Evolutionary conservation across 2,113 vertebrate genomes (phyloP), one percentile per base, ranked within the genome.

Genomic region (Calyptomena viridis): DNA sequence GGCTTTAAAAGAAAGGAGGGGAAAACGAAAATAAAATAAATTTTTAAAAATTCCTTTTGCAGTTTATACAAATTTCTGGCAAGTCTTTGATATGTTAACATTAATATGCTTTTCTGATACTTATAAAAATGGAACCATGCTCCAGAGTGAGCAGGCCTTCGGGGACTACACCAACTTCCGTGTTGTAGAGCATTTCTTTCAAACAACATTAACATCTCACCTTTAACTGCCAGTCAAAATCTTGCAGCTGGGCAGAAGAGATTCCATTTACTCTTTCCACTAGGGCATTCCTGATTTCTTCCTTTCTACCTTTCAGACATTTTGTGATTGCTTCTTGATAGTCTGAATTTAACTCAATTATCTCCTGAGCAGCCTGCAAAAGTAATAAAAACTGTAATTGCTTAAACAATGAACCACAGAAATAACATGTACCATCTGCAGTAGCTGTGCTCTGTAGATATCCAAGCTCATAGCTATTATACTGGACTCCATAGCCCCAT

Each of bases 191-290:
- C 11, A 25, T n/a, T 72, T 47, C 27, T 62, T 75, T 79, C 23
- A 56, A 62, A 49, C 9, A 83, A 39, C 22, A 50, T 33, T 28
- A 83, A 53, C 4, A 18, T 82, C 88, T 97, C 80, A 99, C 99
- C 98, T 99, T 99, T 74, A 99, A 97, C 86, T 99, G 99, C 99
- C 99, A 99, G 97, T 99, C 99, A 95, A 99, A 99, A 97, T 99
- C 98, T 89, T 99, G 98, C 46, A 99, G 98, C 44, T 98, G 98
- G 6, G 98, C 96, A 88, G 98, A 98, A 42, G 99, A 99, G 88
- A 99, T 98, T 42, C 84, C 96, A 87, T 98, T 98, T 86, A 99
- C 98, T 94, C 96, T 98, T 93, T 98, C 97, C 91, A 99, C 91
- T 20, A 99, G 96, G 9, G 98, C 97, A 21, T 95, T 96, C 35